A percentile compares a stretch with the other conserved stretches of the same genome.
These are phyloP conservation scores for Bugulina stolonifera DNA, from an alignment of 2,888 invertebrate species.

Conservation along the genomic window DNA sequence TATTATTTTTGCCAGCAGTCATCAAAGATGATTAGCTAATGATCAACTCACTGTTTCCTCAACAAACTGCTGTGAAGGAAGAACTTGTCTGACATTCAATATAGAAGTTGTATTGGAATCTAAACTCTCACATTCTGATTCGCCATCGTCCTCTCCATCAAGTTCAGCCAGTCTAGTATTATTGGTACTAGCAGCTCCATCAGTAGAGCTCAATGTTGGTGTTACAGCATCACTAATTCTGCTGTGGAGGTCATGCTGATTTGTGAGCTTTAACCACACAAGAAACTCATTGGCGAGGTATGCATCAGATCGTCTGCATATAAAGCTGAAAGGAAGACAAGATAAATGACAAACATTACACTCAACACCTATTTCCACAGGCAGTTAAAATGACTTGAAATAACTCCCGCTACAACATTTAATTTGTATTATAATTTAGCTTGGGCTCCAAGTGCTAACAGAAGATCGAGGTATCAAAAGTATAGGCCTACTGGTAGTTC, in stretches of 20 bases:
- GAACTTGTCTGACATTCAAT: background rate
- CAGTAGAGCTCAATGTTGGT: background rate
- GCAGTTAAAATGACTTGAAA: too few species aligned
- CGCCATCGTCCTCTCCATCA: background rate
- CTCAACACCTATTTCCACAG: too few species aligned
- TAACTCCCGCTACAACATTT: too few species aligned
- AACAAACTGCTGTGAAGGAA: background rate
- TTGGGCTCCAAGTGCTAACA: too few species aligned
- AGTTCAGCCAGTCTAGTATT: too few species aligned
- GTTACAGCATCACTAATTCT: background rate
- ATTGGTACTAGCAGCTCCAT: background rate
- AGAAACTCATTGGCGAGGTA: background rate
- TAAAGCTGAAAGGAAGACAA: background rate
- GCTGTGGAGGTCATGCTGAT: background rate
- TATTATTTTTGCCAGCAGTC: too few species aligned
- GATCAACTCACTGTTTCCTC: background rate
- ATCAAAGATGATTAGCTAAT: too few species aligned
- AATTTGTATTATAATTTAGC: too few species aligned
- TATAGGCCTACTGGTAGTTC: too few species aligned
- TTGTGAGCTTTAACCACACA: background rate
- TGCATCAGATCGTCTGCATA: background rate
- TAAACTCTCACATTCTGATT: constrained; percentile 15
- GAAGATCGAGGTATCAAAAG: too few species aligned
- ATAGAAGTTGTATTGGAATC: background rate
- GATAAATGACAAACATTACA: too few species aligned